Base-by-base conservation (phyloP, 2,797 vertebrate species). In the Sebastes kiyomatsui region DNA sequence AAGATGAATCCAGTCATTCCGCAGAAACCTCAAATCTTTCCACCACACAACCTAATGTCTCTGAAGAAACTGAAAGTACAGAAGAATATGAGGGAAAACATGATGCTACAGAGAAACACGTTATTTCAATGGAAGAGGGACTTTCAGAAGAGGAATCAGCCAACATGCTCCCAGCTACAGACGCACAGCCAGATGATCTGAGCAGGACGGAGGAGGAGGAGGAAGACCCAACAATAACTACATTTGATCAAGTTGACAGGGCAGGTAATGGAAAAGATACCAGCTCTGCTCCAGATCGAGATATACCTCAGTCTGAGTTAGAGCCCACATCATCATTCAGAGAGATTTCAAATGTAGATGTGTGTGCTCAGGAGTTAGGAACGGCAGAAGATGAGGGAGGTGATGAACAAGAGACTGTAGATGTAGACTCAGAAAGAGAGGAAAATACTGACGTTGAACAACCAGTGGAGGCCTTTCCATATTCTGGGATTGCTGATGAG, bases 331-430 rank as follows among this genome's bases (percentile, higher is more conserved):
- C 67, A 46, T 85, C 82, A 30, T 65, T 87, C 27, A 59, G 33
- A 59, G 79, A 75, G 32, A 71, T 84, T 23, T 82, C 85, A 62
- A 75, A 89, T 72, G 69, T 88, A 68, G 89, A 95, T 30, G 85
- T 93, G 38, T 90, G 88, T 67, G 76, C 90, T 75, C 85, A 93
- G 72, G 92, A 94, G 83, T 83, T 92, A 12, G 67, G 25, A 59
- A 6, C 0, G 3, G 60, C 55, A 58, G 72, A 80, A 54, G 67
- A 85, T 33, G 70, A 80, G 2, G 42, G 4, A 60, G 60, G 4
- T 62, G 73, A 81, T 56, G 7, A 73, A 80, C 46, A 46, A 67
- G 79, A 60, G 16, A 30, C 5, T 35, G 27, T 2, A 30, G 18
- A 2, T 46, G 68, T 54, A 54, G 59, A 70, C 6, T 65, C 75